These are phyloP conservation scores for Drosophila novamexicana DNA, from an alignment of 1,140 invertebrate genomes.

Conservation along the genomic window DNA sequence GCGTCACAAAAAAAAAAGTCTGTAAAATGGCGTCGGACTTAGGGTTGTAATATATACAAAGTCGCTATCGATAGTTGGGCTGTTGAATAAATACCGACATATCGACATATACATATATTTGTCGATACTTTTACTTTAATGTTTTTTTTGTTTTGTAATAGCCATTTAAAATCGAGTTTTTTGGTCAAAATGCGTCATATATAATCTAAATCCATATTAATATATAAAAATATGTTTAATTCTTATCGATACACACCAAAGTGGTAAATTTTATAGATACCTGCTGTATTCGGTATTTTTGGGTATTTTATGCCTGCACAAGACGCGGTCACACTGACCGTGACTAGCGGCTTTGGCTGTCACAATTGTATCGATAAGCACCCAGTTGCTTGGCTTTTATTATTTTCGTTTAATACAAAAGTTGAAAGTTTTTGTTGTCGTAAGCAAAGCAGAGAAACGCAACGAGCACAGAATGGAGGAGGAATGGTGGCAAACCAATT, in stretches of 20 bases:
- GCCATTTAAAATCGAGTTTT: too few relatives aligned
- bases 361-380: conserved; percentile 1
- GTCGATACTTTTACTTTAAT: neutral
- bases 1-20: conserved; percentile 65
- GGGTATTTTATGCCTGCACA: neutral
- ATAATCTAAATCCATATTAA: neutral
- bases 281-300: neutral
- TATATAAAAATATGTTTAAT: neutral
- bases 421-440: neutral
- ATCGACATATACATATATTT: neutral
- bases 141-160: too few relatives aligned
- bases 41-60: conserved; percentile 46
- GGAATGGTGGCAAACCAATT: conserved; percentile 84
- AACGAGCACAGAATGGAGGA: conserved; percentile 66
- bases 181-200: too few relatives aligned
- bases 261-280: too few relatives aligned
- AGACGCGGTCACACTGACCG: conserved; percentile 10
- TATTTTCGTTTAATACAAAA: neutral
- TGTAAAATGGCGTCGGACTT: conserved; percentile 69
- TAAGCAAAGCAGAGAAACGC: neutral
- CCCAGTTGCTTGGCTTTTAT: neutral
- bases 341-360: conserved; percentile 15
- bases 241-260: too few relatives aligned
- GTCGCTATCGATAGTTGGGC: neutral
- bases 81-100: neutral